Evolutionary conservation across 2,888 invertebrate species (phyloP).

Genomic region (Piscicola geometra): DNA sequence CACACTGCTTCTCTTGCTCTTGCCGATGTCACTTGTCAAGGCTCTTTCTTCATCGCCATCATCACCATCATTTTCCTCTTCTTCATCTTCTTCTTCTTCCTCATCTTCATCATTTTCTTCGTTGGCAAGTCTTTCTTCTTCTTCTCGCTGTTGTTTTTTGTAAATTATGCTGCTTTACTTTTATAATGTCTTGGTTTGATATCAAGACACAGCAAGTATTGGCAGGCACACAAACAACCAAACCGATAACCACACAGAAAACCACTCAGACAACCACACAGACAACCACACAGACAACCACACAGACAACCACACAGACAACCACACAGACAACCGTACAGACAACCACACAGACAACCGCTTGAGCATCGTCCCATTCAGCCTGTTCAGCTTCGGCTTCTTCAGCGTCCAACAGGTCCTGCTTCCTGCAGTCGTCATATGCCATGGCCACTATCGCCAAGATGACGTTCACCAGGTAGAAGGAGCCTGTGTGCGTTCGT

Average conservation of each 20-base stretch:
- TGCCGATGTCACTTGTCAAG: not conserved
- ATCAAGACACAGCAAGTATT: too few species aligned
- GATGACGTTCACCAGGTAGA: constrained; percentile 97
- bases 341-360: not conserved
- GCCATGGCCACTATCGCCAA: constrained; percentile 99
- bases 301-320: not conserved
- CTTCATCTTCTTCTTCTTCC: constrained; percentile 10
- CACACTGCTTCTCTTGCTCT: not conserved
- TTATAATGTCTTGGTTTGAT: too few species aligned
- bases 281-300: not conserved
- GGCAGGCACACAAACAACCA: too few species aligned
- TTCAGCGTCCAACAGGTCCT: constrained; percentile 61
- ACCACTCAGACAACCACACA: too few species aligned
- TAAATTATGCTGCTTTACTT: too few species aligned
- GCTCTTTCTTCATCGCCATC: not conserved
- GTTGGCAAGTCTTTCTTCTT: constrained; percentile 15
- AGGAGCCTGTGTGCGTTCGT: constrained; percentile 65
- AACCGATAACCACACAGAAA: too few species aligned
- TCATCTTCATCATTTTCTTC: not conserved
- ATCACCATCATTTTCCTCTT: constrained; percentile 1
- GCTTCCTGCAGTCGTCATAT: constrained; percentile 83
- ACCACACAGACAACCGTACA: not conserved
- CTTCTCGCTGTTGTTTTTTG: not conserved
- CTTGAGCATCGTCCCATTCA: constrained; percentile 33
- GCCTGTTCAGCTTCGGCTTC: constrained; percentile 57